Percentiles rank a stretch among this genome's conserved stretches.
Evolutionary conservation across 2,888 invertebrate species (phyloP).

Genomic region (Thereva unica): DNA sequence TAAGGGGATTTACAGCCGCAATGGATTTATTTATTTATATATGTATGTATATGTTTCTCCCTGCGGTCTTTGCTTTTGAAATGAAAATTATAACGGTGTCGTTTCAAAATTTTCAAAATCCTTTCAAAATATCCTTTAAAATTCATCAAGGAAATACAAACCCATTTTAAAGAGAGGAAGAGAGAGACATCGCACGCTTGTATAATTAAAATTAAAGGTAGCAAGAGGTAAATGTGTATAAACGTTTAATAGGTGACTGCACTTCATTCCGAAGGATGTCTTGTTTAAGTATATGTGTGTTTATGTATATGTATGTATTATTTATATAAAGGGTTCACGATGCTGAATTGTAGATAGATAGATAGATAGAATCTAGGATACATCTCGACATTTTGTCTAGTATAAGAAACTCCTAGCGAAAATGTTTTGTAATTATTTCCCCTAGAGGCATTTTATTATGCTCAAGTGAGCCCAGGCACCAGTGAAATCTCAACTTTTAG

Average conservation of each 20-base stretch:
- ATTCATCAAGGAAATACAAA: not conserved
- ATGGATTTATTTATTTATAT: too few relatives aligned
- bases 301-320: too few relatives aligned
- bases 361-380: not conserved
- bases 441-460: conserved; percentile 23
- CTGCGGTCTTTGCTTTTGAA: too few relatives aligned
- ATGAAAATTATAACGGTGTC: too few relatives aligned
- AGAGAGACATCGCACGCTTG: not conserved
- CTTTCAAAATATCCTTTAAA: too few relatives aligned
- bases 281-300: too few relatives aligned
- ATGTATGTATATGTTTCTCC: too few relatives aligned
- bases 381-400: not conserved
- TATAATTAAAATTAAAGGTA: conserved; percentile 29
- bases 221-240: conserved; percentile 9
- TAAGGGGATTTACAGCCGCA: too few relatives aligned
- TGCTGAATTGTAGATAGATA: too few relatives aligned
- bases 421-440: conserved; percentile 21
- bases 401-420: conserved; percentile 6
- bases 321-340: too few relatives aligned
- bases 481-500: conserved; percentile 12
- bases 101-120: too few relatives aligned
- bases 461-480: conserved; percentile 22
- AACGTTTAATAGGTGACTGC: conserved; percentile 13
- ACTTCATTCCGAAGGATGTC: not conserved
- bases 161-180: too few relatives aligned